Evolutionary conservation across 23 tunicate genomes (phyloP).

Genomic region (Halocynthia aurantium): DNA sequence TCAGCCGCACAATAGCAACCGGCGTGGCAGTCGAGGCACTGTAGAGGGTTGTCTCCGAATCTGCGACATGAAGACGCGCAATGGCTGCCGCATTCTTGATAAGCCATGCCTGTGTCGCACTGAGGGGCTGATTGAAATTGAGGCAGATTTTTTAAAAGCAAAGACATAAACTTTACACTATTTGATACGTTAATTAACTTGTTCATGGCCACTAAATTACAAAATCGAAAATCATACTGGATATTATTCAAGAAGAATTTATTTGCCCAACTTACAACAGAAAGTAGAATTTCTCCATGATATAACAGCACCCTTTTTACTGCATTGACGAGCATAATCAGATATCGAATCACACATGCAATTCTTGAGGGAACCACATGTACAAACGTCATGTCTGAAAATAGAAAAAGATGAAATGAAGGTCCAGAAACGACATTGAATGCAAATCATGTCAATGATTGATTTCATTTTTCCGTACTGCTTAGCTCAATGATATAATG

Average conservation of each 20-base stretch:
- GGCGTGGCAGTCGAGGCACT: slow-evolving; percentile 55
- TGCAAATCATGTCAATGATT: no score
- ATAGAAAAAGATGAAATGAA: neutral
- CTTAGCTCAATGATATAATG: no score
- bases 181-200: no score
- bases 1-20: slow-evolving; percentile 81
- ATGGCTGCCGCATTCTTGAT: slow-evolving; percentile 57
- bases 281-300: slow-evolving; percentile 64
- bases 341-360: slow-evolving; percentile 74
- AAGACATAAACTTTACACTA: no score
- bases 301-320: slow-evolving; percentile 37
- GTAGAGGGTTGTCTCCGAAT: slow-evolving; percentile 34
- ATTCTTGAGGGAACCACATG: slow-evolving; percentile 39
- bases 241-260: neutral
- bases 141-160: no score
- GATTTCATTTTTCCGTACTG: no score
- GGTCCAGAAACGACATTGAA: no score
- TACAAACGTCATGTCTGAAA: slow-evolving; percentile 72
- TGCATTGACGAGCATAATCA: slow-evolving; percentile 79
- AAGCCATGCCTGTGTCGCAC: slow-evolving; percentile 59
- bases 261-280: slow-evolving; percentile 55
- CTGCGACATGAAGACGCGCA: slow-evolving; percentile 63
- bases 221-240: neutral
- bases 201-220: neutral
- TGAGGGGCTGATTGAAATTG: slow-evolving; percentile 25